Conservation (phyloP, 2,113 vertebrate species). For the Phaethornis superciliosus region DNA sequence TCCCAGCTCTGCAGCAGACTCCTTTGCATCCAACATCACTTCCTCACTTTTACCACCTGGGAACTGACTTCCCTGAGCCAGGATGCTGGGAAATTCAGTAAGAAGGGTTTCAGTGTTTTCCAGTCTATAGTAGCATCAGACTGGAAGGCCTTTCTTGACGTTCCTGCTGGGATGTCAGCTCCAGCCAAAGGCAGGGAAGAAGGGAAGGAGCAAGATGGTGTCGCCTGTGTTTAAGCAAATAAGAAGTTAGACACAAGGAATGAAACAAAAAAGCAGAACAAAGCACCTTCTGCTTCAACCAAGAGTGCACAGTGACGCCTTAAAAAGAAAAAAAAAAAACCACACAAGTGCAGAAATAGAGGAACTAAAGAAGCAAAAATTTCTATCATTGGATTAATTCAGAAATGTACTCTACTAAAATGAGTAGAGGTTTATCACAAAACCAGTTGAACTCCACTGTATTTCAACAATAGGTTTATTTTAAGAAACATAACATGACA, state of each 20-base stretch:
- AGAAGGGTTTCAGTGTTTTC: background rate
- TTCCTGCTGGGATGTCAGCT: background rate
- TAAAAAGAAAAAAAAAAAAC: no score
- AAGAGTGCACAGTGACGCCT: background rate
- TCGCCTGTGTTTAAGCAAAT: background rate
- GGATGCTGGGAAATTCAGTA: background rate
- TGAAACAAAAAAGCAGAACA: background rate
- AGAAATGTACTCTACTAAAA: background rate
- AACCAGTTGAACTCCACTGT: slow-evolving; percentile 10
- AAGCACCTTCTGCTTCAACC: background rate
- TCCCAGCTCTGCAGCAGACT: background rate
- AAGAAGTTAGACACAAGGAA: background rate
- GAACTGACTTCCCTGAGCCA: background rate
- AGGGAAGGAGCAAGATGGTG: background rate
- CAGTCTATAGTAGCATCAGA: background rate
- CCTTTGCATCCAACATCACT: background rate
- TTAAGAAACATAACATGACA: slow-evolving; percentile 83
- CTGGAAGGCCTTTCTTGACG: background rate
- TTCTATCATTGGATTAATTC: background rate
- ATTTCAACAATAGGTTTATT: slow-evolving; percentile 83
- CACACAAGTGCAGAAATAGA: background rate
- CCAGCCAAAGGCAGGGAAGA: background rate
- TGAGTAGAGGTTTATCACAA: background rate
- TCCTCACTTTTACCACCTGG: background rate
- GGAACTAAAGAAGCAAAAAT: background rate